Percentiles rank a stretch among this genome's conserved stretches.
phyloP scores from a whole-genome alignment of 2,113 vertebrate species.

The Trinectes maculatus region DNA sequence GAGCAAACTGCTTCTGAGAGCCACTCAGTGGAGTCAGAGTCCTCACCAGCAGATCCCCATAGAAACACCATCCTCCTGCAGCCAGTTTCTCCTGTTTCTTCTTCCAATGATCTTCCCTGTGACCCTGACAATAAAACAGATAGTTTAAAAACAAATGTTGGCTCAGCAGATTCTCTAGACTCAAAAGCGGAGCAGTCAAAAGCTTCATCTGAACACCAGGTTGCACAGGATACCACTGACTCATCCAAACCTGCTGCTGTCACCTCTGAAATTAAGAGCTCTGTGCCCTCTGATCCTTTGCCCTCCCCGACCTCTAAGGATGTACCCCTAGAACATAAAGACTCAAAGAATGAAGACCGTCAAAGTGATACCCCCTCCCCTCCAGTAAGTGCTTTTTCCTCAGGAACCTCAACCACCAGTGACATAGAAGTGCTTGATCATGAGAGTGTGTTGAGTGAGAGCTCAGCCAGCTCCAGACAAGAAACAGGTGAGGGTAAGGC shows the following conservation, averaged over 20 bases:
- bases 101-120: conserved; percentile 37
- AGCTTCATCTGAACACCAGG: conserved; percentile 18
- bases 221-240: conserved; percentile 35
- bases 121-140: conserved; percentile 30
- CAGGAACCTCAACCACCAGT: conserved; percentile 97
- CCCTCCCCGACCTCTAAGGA: conserved; percentile 81
- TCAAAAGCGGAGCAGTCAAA: conserved; percentile 40
- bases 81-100: conserved; percentile 47
- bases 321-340: conserved; percentile 84
- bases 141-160: conserved; percentile 26
- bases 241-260: conserved; percentile 30
- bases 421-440: conserved; percentile 99
- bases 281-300: conserved; percentile 69
- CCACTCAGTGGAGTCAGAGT: conserved; percentile 29
- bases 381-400: conserved; percentile 95
- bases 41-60: conserved; percentile 28
- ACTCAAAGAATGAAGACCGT: conserved; percentile 91
- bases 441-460: conserved; percentile 97
- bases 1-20: conserved; percentile 55
- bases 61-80: conserved; percentile 55
- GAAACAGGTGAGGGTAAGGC: conserved; percentile 91
- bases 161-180: conserved; percentile 19
- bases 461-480: conserved; percentile 95
- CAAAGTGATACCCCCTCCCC: conserved; percentile 97
- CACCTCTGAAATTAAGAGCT: conserved; percentile 29